These are phyloP conservation scores for Muschampia plurimacula DNA, from an alignment of 2,888 invertebrate species.

Conservation along the genomic window DNA sequence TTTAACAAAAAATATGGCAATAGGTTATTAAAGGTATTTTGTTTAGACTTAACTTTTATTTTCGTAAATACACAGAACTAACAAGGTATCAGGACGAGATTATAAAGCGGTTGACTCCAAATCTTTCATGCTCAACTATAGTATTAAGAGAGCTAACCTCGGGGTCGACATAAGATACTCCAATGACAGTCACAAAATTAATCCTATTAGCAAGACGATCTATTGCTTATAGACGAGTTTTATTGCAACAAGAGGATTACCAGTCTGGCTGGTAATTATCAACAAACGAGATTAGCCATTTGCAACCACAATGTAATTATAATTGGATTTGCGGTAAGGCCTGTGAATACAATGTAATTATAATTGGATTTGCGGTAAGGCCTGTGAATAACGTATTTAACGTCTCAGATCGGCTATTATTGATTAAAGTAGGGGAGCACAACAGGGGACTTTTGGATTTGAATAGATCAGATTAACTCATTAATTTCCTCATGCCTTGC, in stretches of 20 bases:
- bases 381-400: not conserved
- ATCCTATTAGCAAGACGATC: not conserved
- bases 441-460: too few species aligned
- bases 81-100: too few species aligned
- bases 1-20: too few species aligned
- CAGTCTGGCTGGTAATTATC: conserved; percentile 10
- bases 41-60: too few species aligned
- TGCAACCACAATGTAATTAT: conserved; percentile 23
- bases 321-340: conserved; percentile 18
- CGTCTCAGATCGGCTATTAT: not conserved
- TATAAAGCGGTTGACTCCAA: too few species aligned
- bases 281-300: conserved; percentile 21
- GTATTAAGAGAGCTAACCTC: not conserved
- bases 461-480: too few species aligned
- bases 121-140: too few species aligned
- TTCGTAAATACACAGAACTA: too few species aligned
- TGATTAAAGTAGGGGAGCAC: not conserved
- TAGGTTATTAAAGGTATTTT: too few species aligned
- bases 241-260: not conserved
- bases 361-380: conserved; percentile 21
- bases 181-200: not conserved
- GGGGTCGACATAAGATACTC: not conserved
- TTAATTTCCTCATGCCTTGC: too few species aligned
- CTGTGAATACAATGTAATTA: conserved; percentile 16
- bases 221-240: not conserved